Evolutionary conservation across 2,113 vertebrate genomes (phyloP).

Genomic region (Otis tarda): DNA sequence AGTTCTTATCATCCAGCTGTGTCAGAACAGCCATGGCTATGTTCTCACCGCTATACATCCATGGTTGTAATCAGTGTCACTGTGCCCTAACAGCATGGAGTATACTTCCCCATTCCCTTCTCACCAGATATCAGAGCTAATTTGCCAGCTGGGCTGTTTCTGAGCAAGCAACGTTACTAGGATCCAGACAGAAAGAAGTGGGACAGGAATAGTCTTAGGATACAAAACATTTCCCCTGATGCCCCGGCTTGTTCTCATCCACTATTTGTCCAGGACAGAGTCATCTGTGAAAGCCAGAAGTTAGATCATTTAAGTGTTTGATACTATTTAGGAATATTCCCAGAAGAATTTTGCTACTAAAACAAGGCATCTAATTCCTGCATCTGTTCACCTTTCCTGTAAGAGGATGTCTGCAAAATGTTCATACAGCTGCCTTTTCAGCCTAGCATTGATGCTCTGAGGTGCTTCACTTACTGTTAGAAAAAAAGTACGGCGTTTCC

Average conservation of each 20-base stretch:
- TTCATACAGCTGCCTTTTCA: neutral
- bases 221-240: neutral
- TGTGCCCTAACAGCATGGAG: neutral
- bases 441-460: neutral
- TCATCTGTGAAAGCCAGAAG: neutral
- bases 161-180: neutral
- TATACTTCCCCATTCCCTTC: neutral
- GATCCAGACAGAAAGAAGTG: neutral
- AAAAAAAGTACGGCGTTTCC: accelerated
- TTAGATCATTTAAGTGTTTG: neutral
- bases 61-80: neutral
- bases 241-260: neutral
- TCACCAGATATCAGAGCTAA: neutral
- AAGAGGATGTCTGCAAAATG: conserved; percentile 3
- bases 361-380: neutral
- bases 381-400: neutral
- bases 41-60: neutral
- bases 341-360: neutral
- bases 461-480: neutral
- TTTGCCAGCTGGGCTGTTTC: neutral
- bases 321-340: neutral
- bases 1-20: neutral
- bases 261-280: neutral
- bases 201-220: neutral
- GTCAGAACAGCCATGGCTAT: neutral